These are phyloP conservation scores for Buphagus erythrorhynchus DNA, from an alignment of 2,797 vertebrate species.

Conservation along the genomic window DNA sequence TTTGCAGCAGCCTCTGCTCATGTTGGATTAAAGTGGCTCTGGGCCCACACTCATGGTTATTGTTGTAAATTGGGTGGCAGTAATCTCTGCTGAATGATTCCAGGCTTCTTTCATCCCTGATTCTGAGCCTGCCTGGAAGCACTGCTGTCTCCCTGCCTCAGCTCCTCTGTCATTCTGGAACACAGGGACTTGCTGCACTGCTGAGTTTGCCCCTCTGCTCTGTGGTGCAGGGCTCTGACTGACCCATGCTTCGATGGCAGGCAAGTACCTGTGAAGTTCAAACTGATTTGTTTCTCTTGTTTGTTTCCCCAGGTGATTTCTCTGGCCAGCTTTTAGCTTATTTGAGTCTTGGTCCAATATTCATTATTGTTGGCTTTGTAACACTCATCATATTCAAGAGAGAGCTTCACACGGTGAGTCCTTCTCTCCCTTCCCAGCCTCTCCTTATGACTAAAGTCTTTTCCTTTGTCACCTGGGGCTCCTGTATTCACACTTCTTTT, in stretches of 20 bases:
- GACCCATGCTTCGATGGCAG: neutral
- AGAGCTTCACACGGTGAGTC: slow-evolving; percentile 96
- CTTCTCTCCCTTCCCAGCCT: neutral
- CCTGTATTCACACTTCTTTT: neutral
- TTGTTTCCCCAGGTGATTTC: slow-evolving; percentile 85
- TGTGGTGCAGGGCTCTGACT: neutral
- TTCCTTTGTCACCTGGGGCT: neutral
- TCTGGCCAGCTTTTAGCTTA: slow-evolving; percentile 92
- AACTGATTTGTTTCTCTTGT: slow-evolving; percentile 27
- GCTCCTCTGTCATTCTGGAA: neutral
- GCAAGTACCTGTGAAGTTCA: neutral
- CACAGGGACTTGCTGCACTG: neutral
- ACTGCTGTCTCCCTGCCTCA: neutral
- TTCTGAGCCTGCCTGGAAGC: neutral
- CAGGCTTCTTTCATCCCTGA: neutral
- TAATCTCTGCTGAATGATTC: neutral
- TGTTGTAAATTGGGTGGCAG: neutral
- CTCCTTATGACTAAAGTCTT: neutral
- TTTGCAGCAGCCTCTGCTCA: neutral
- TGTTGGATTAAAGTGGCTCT: neutral
- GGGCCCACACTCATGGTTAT: neutral
- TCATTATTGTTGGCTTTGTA: slow-evolving; percentile 92
- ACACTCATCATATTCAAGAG: slow-evolving; percentile 98
- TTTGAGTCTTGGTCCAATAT: slow-evolving; percentile 91
- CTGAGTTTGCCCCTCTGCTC: neutral